Conservation (phyloP, 2,888 invertebrate genomes). For the Meandrusa payeni region DNA sequence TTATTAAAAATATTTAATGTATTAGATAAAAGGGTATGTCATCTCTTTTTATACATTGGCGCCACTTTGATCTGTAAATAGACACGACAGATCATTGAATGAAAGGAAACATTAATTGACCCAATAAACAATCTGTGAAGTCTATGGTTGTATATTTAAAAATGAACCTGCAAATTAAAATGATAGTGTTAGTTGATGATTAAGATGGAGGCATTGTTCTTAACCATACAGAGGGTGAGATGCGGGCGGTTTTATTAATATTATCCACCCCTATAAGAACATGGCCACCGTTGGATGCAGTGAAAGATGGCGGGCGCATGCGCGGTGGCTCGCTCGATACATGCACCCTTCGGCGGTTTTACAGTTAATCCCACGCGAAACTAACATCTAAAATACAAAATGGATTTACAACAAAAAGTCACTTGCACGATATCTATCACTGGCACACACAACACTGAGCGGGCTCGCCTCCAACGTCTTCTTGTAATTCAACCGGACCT, state of each 20-base stretch:
- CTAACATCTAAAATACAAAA: conserved; percentile 19
- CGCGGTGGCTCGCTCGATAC: conserved; percentile 71
- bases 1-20: too few relatives aligned
- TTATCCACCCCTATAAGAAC: conserved; percentile 55
- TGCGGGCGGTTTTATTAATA: conserved; percentile 29
- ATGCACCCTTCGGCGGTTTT: conserved; percentile 59
- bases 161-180: background rate
- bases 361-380: conserved; percentile 46
- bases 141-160: conserved; percentile 3
- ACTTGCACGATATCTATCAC: conserved; percentile 22
- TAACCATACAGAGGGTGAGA: conserved; percentile 18
- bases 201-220: background rate
- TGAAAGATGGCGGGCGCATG: conserved; percentile 71
- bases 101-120: background rate
- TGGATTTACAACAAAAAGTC: background rate
- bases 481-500: conserved; percentile 31
- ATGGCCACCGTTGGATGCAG: conserved; percentile 64
- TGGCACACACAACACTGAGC: conserved; percentile 24
- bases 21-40: too few relatives aligned
- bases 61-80: conserved; percentile 1
- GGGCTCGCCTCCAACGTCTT: background rate
- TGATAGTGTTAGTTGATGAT: background rate
- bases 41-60: background rate
- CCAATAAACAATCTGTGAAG: background rate
- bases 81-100: conserved; percentile 1